Evolutionary conservation across 2,888 invertebrate genomes (phyloP).

Genomic region (Caenorhabditis panamensis): DNA sequence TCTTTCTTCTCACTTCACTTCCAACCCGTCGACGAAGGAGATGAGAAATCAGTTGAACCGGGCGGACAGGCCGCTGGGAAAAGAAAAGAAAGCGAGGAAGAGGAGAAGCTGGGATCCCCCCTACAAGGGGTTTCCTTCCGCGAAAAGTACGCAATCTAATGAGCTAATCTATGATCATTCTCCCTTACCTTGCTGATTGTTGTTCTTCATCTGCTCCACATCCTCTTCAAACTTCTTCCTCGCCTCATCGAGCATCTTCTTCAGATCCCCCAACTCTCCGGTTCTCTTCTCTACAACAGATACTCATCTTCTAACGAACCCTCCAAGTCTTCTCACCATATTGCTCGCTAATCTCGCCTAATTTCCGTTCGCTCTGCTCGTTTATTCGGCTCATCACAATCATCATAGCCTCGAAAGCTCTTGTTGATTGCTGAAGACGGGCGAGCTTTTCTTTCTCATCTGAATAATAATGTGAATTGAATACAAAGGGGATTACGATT

Average conservation of each 20-base stretch:
- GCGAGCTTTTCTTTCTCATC: constrained; percentile 62
- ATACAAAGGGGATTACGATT: neutral
- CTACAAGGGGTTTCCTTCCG: too few species aligned
- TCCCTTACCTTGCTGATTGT: constrained; percentile 48
- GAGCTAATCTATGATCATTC: constrained; percentile 2
- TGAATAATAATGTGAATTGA: constrained; percentile 13
- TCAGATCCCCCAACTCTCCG: constrained; percentile 32
- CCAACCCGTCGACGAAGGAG: constrained; percentile 21
- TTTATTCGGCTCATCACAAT: constrained; percentile 41
- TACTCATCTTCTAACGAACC: neutral
- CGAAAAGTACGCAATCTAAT: constrained; percentile 13
- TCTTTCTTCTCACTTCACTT: constrained; percentile 24
- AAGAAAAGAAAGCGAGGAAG: constrained; percentile 15
- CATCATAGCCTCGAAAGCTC: constrained; percentile 50
- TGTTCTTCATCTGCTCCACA: constrained; percentile 55
- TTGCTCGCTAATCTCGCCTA: constrained; percentile 28
- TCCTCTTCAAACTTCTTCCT: constrained; percentile 48
- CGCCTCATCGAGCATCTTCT: constrained; percentile 43
- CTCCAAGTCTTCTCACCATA: constrained; percentile 19
- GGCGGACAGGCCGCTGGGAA: neutral
- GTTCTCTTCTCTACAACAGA: constrained; percentile 43
- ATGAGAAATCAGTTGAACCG: constrained; percentile 42
- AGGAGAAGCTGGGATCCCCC: constrained; percentile 12
- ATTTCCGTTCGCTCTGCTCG: constrained; percentile 34
- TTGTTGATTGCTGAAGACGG: constrained; percentile 43